Base-by-base conservation (phyloP, 2,888 invertebrate genomes). In the Eumerus sabulonum region DNA sequence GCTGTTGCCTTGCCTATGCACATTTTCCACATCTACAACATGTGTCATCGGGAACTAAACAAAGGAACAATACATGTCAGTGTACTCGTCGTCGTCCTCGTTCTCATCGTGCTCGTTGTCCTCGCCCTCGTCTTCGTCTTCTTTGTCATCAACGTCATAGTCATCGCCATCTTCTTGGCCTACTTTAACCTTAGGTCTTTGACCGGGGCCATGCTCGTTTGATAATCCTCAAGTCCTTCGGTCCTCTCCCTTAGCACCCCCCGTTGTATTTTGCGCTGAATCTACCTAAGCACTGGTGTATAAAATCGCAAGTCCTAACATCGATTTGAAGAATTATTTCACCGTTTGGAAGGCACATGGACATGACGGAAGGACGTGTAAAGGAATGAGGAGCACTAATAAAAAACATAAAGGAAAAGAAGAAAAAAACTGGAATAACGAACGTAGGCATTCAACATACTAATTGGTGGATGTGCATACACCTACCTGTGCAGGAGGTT, bases 221-320 rank as follows among this genome's bases (percentile, higher is more conserved):
- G 73, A 73, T 79, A 79, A 73, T 79, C 73, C 77, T 73, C 38
- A 14, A 67, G 72, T 72, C 66, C 66, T 72, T 76, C n/a, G n/a
- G n/a, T n/a, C 60, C 38, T 62, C 27, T 7, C 27, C 27, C 27
- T 7, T 7, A 2, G 27, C 3, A 14, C 13, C 18, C 7, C 14
- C 13, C 18, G 50, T 19, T 27, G 27, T 7, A 27, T 27, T 27
- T 27, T 27, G 27, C 27, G n/a, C n/a, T n/a, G 45, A 27, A 27
- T 27, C 2, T 27, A 27, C 27, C 27, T 27, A 27, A 27, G 27
- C 27, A 27, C 27, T 27, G 27, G 27, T 27, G 27, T 27, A 27
- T 27, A 40, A 27, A 27, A 27, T 27, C 27, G 27, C 7, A 7
- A 27, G 44, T 54, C 54, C 18, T 54, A 64, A 71, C 64, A 77